These are phyloP conservation scores for Andricus curvator DNA, from an alignment of 2,888 invertebrate genomes.

Conservation along the genomic window DNA sequence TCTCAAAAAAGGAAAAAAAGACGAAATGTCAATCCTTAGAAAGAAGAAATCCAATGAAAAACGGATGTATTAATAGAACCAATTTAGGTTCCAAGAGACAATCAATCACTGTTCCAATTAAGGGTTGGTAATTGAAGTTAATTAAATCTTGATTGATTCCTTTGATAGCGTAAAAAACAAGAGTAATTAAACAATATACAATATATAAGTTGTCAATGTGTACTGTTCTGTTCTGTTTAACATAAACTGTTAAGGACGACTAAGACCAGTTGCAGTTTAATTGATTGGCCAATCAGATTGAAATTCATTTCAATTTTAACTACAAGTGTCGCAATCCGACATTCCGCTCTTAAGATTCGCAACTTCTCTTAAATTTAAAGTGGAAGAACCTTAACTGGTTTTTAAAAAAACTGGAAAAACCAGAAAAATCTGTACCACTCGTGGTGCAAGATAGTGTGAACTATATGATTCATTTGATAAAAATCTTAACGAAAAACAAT, in stretches of 20 bases:
- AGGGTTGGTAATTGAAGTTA: too few relatives aligned
- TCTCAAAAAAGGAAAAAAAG: too few relatives aligned
- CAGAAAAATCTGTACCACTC: constrained; percentile 1
- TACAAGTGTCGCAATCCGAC: neutral
- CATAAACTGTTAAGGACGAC: neutral
- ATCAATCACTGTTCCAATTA: too few relatives aligned
- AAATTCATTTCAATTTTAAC: constrained; percentile 21
- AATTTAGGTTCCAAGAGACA: too few relatives aligned
- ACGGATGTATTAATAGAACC: too few relatives aligned
- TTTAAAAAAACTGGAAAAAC: constrained; percentile 16
- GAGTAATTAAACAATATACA: too few relatives aligned
- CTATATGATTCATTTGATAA: constrained; percentile 22
- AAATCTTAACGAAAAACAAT: neutral
- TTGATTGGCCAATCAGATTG: constrained; percentile 3
- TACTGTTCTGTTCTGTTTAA: neutral
- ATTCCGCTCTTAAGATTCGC: neutral
- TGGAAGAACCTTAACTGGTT: constrained; percentile 14
- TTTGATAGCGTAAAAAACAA: too few relatives aligned
- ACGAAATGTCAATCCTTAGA: too few relatives aligned
- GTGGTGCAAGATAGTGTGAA: constrained; percentile 9
- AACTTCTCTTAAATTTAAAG: constrained; percentile 2
- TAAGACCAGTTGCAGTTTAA: neutral
- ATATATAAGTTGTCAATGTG: neutral
- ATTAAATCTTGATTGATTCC: too few relatives aligned
- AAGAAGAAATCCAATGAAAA: too few relatives aligned